These are phyloP conservation scores for Zosterops lateralis DNA, from an alignment of 2,113 vertebrate genomes.

Conservation along the genomic window DNA sequence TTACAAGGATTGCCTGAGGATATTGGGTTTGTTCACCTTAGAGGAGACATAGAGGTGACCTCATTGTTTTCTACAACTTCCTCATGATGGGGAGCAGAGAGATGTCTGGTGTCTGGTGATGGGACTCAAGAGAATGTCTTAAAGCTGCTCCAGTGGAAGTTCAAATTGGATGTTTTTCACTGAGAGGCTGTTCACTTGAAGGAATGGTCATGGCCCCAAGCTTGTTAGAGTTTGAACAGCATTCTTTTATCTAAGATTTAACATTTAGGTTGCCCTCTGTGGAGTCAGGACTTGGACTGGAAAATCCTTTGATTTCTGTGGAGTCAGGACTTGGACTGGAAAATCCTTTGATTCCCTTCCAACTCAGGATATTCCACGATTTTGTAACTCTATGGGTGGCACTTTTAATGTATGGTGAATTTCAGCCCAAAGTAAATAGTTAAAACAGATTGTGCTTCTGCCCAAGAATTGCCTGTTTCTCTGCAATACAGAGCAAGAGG, in stretches of 20 bases:
- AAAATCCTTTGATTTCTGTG: neutral
- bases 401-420: neutral
- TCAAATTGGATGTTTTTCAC: neutral
- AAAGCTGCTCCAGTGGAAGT: neutral
- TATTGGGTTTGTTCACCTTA: neutral
- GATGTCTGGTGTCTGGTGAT: neutral
- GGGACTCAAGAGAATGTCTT: neutral
- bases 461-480: neutral
- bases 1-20: neutral
- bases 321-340: neutral
- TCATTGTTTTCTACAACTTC: neutral
- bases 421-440: neutral
- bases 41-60: neutral
- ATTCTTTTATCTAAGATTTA: neutral
- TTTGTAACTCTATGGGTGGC: neutral
- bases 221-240: neutral
- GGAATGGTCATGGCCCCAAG: neutral
- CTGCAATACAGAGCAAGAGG: neutral
- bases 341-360: neutral
- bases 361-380: neutral
- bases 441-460: neutral
- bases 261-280: neutral
- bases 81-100: neutral
- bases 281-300: neutral
- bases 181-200: neutral